A percentile compares a stretch with the other conserved stretches of the same genome.
These are phyloP conservation scores for Zaprionus gabonicus DNA, from an alignment of 1,140 invertebrate genomes.

Conservation along the genomic window DNA sequence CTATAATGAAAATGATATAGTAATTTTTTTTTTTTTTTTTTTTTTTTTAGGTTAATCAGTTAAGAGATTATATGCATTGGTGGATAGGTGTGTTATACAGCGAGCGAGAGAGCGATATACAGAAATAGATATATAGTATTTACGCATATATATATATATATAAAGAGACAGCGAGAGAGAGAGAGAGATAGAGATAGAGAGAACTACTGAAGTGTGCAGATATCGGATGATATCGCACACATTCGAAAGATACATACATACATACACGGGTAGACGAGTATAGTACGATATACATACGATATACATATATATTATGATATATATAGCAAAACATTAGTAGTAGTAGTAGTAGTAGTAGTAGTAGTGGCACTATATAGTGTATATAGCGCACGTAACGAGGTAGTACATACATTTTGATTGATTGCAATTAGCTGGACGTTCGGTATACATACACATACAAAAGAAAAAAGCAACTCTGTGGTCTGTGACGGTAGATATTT, in stretches of 20 bases:
- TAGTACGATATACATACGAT: neutral
- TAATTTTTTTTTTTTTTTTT: constrained; percentile 9
- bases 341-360: too few relatives aligned
- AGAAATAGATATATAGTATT: constrained; percentile 10
- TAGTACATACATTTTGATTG: constrained; percentile 4
- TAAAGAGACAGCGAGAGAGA: constrained; percentile 15
- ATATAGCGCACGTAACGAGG: constrained; percentile 10
- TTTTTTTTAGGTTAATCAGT: constrained; percentile 32
- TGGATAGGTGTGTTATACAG: constrained; percentile 23
- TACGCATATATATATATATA: constrained; percentile 29
- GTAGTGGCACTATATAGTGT: neutral
- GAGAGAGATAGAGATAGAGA: constrained; percentile 17
- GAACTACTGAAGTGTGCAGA: constrained; percentile 29
- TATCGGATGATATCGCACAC: constrained; percentile 20
- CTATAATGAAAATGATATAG: constrained; percentile 8
- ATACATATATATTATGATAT: constrained; percentile 30
- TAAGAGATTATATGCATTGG: constrained; percentile 18
- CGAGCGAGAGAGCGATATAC: neutral
- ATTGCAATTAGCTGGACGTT: constrained; percentile 13
- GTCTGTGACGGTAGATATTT: constrained; percentile 67
- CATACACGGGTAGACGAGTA: neutral
- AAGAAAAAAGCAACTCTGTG: constrained; percentile 80
- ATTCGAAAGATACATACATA: constrained; percentile 35
- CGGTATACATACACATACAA: constrained; percentile 76
- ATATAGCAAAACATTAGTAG: constrained; percentile 18